phyloP scores from a whole-genome alignment of 2,888 invertebrate genomes.

The Coleophora flavipennella region DNA sequence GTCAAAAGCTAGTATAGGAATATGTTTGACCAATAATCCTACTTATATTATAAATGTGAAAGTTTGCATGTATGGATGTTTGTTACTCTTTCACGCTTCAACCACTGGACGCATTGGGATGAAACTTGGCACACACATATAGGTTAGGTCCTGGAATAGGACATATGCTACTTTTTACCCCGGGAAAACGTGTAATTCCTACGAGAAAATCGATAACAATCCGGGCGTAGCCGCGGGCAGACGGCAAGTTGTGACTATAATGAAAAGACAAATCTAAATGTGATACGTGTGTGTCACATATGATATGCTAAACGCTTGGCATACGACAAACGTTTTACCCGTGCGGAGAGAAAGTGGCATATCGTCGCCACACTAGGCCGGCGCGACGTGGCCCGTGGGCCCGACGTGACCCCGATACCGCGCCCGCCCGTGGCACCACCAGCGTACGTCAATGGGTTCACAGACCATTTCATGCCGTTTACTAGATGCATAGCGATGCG shows the following conservation, averaged over 20 bases:
- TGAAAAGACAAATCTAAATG: not conserved
- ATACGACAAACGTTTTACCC: conserved; percentile 12
- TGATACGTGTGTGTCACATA: not conserved
- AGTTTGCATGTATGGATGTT: too few relatives aligned
- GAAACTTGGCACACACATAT: too few relatives aligned
- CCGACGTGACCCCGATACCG: conserved; percentile 42
- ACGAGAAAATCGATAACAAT: too few relatives aligned
- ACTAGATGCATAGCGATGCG: conserved; percentile 56
- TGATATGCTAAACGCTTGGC: not conserved
- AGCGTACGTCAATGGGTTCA: conserved; percentile 35
- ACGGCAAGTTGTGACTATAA: not conserved
- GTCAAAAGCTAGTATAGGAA: too few relatives aligned
- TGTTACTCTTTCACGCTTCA: too few relatives aligned
- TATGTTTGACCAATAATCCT: too few relatives aligned
- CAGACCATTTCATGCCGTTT: conserved; percentile 44
- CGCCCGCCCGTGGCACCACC: conserved; percentile 19
- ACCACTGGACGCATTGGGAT: too few relatives aligned
- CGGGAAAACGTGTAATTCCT: too few relatives aligned
- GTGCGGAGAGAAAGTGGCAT: conserved; percentile 36
- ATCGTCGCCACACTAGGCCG: conserved; percentile 37
- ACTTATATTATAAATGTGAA: too few relatives aligned
- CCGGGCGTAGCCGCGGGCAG: too few relatives aligned
- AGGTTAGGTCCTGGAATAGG: too few relatives aligned
- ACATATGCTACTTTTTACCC: too few relatives aligned
- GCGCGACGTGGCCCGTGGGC: conserved; percentile 17